Percentiles rank a stretch among this genome's conserved stretches.
Evolutionary conservation across 2,797 vertebrate species (phyloP).

Genomic region (Catharus ustulatus): DNA sequence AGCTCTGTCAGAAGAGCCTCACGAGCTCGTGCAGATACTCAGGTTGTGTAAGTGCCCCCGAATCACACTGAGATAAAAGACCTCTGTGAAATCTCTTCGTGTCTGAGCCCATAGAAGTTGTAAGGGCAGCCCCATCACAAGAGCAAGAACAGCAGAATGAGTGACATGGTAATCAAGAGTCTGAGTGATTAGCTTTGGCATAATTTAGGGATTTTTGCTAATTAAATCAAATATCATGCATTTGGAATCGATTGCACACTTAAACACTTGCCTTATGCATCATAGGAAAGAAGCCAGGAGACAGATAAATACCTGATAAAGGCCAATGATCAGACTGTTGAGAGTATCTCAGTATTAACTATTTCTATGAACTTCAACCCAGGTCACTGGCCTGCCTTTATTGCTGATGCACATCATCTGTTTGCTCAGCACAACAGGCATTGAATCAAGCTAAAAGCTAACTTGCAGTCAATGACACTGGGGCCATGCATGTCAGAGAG

Average conservation of each 20-base stretch:
- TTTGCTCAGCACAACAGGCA: not conserved
- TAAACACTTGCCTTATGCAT: not conserved
- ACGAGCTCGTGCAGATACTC: not conserved
- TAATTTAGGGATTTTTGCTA: not conserved
- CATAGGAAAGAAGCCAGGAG: not conserved
- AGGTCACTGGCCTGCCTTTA: not conserved
- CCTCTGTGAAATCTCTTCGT: accelerated
- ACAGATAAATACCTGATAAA: not conserved
- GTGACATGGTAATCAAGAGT: not conserved
- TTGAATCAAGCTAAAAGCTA: not conserved
- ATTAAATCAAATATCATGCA: not conserved
- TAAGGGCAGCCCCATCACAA: not conserved
- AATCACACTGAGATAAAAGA: not conserved
- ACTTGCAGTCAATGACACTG: not conserved
- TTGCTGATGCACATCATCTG: not conserved
- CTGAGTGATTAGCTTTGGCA: not conserved
- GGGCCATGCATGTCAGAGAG: accelerated
- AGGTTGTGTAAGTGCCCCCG: not conserved
- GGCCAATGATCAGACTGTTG: not conserved
- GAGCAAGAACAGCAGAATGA: not conserved
- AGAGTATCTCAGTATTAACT: not conserved
- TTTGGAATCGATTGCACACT: not conserved
- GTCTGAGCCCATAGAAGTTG: not conserved
- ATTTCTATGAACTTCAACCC: not conserved
- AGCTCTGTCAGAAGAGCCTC: not conserved